Percentiles rank a stretch among this genome's conserved stretches.
Conservation (phyloP, 2,797 vertebrate species). For the Leuciscus waleckii region DNA sequence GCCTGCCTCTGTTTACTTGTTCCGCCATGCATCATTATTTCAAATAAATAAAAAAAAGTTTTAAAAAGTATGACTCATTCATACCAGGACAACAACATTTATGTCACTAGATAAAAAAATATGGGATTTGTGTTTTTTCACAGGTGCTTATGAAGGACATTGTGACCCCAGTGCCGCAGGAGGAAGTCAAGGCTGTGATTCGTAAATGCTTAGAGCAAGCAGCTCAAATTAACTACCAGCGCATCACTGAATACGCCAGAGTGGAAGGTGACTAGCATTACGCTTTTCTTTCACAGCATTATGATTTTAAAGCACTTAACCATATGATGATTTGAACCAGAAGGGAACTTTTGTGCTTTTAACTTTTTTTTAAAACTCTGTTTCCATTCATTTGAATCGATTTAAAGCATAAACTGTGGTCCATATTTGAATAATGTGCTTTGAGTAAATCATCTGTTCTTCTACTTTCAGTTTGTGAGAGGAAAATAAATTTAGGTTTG, state of each 20-base stretch:
- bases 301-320: conserved; percentile 42
- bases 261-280: conserved; percentile 92
- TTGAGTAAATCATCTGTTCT: conserved; percentile 23
- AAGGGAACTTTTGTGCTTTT: neutral
- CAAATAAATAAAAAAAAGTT: neutral
- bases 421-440: conserved; percentile 30
- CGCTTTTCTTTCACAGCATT: conserved; percentile 12
- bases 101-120: neutral
- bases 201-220: conserved; percentile 99
- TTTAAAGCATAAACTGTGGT: neutral
- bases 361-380: neutral
- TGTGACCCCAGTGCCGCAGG: conserved; percentile 96
- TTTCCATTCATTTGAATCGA: neutral
- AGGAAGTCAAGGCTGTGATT: conserved; percentile 98
- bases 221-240: conserved; percentile 96
- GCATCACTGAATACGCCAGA: conserved; percentile 97
- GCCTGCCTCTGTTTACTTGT: conserved; percentile 11
- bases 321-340: conserved; percentile 29
- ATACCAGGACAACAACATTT: neutral
- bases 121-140: conserved; percentile 32
- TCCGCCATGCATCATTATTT: conserved; percentile 15
- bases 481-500: conserved; percentile 6
- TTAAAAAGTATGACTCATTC: neutral
- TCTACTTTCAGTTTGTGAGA: conserved; percentile 25
- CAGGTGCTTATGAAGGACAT: conserved; percentile 99